Base-by-base conservation (phyloP, 2,888 invertebrate species). In the Pachycephus smyrnensis region DNA sequence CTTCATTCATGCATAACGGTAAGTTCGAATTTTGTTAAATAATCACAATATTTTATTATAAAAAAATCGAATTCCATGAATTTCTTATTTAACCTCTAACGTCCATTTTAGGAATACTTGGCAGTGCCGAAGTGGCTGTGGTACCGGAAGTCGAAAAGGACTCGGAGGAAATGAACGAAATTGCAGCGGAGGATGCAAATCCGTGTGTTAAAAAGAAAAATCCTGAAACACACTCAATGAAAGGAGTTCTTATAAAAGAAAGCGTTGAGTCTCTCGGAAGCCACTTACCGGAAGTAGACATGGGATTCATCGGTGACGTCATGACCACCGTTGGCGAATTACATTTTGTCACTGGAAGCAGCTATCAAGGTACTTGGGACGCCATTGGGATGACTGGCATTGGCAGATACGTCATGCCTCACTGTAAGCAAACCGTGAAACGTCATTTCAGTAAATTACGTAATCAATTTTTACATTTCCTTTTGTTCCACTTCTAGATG, bases 351-450 rank as follows among this genome's bases (percentile, higher is more conserved):
- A 94, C 94, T 0, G 93, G 93, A 2, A 94, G 94, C 78, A 88
- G 87, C 32, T 95, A 94, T 84, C 90, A 92, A 69, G 95, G 95
- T 73, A 92, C 93, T 12, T 94, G 94, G 94, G 92, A 94, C 85
- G 88, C 92, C 1, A 86, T 94, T 0, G 94, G 94, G 68, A 94
- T 95, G 94, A 92, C 93, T 37, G 95, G 95, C 35, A 89, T 89
- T 75, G 95, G 95, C 55, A 90, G 89, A 71, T 95, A 94, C 88
- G 92, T 90, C 0, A 94, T 94, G 88, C 93, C 94, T 3, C 94
- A 94, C 87, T 94, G 95, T 93, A 89, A 88, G 85, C 86, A 80
- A 37, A 4, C 2, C 33, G 9, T 68, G 3, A 30, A 68, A 0
- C 30, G 71, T 76, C 12, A 31, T 23, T 55, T 55, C 9, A 55